Evolutionary conservation across 2,888 invertebrate species (phyloP).

Genomic region (Pristionchus fissidentatus): DNA sequence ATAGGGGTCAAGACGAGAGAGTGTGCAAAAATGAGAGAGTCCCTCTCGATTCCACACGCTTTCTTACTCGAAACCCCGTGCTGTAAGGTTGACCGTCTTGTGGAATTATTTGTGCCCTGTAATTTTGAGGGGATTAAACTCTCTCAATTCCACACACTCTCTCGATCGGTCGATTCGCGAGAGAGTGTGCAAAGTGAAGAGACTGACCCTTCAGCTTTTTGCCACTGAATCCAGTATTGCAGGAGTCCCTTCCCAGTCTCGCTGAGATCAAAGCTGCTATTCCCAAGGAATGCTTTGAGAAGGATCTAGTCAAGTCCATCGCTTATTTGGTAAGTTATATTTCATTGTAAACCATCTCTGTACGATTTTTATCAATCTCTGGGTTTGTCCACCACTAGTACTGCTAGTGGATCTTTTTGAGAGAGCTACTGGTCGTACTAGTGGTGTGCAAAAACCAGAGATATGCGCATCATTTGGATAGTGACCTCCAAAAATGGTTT

Average conservation of each 20-base stretch:
- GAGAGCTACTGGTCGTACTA: too few relatives aligned
- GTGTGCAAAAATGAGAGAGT: too few relatives aligned
- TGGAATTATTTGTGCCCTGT: too few relatives aligned
- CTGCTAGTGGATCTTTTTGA: too few relatives aligned
- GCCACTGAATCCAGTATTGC: background rate
- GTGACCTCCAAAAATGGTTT: background rate
- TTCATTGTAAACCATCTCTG: conserved; percentile 53
- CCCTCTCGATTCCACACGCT: too few relatives aligned
- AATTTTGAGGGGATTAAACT: too few relatives aligned
- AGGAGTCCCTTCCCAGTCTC: conserved; percentile 64
- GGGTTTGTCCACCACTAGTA: background rate
- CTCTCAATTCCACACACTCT: too few relatives aligned
- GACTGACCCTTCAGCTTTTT: background rate
- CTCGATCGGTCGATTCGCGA: too few relatives aligned
- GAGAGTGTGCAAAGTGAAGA: background rate
- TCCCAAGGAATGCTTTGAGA: conserved; percentile 72
- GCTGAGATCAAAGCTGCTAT: conserved; percentile 69
- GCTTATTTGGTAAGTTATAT: conserved; percentile 59
- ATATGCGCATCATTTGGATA: background rate
- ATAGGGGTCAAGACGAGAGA: too few relatives aligned
- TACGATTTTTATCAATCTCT: conserved; percentile 5
- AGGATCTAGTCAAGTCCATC: conserved; percentile 63
- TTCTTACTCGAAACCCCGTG: background rate
- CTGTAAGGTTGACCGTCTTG: background rate
- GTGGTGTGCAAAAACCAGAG: too few relatives aligned